Evolutionary conservation across 2,113 vertebrate genomes (phyloP).

Genomic region (Phrynocephalus versicolor): DNA sequence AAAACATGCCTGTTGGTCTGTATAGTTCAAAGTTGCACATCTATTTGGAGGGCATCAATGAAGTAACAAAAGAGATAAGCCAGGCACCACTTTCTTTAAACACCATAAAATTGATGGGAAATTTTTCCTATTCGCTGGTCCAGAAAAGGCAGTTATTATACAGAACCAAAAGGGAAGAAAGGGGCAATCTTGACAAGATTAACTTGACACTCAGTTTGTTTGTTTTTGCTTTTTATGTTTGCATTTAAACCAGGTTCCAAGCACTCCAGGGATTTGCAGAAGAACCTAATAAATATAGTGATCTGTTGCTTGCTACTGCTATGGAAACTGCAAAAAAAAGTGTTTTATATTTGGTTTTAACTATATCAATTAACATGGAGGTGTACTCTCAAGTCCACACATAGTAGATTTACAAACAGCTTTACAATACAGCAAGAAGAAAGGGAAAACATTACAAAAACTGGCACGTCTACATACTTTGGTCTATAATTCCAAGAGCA

Average conservation of each 20-base stretch:
- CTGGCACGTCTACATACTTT: constrained; percentile 17
- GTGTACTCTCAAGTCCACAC: constrained; percentile 40
- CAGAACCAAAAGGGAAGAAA: neutral
- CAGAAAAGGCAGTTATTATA: neutral
- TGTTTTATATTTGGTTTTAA: constrained; percentile 50
- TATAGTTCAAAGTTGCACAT: neutral
- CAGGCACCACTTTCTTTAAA: no score
- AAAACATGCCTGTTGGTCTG: neutral
- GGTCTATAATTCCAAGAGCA: neutral
- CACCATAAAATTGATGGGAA: neutral
- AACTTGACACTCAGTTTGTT: neutral
- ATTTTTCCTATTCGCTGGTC: neutral
- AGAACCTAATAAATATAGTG: neutral
- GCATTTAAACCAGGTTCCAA: neutral
- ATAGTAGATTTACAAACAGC: constrained; percentile 14
- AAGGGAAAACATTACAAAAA: constrained; percentile 39
- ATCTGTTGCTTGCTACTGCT: no score
- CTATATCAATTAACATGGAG: neutral
- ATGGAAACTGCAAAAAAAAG: no score
- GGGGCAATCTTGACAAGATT: neutral
- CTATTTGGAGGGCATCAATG: neutral
- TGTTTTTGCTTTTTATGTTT: neutral
- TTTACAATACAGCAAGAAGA: constrained; percentile 39
- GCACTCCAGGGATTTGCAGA: neutral
- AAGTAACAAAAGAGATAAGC: no score